These are phyloP conservation scores for Neoniphon sammara DNA, from an alignment of 2,797 vertebrate species.

Conservation along the genomic window DNA sequence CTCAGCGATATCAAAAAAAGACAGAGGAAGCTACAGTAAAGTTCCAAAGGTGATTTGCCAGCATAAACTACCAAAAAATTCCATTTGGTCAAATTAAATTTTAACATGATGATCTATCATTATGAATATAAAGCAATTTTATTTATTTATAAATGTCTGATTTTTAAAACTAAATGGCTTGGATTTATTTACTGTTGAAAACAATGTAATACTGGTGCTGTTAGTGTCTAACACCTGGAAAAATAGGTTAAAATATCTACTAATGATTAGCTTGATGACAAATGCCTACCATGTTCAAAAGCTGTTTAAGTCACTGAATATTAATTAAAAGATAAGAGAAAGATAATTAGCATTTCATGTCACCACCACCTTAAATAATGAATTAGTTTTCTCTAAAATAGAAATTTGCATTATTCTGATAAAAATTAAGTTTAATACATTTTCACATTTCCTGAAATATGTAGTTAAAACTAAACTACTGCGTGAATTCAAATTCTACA, in stretches of 20 bases:
- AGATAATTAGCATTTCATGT: conserved; percentile 1
- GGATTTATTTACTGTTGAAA: not conserved
- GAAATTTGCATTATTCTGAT: conserved; percentile 3
- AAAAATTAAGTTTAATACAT: conserved; percentile 14
- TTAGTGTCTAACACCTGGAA: conserved; percentile 1
- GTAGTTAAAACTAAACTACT: conserved; percentile 18
- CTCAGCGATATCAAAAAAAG: not conserved
- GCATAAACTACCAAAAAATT: not conserved
- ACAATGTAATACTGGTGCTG: not conserved
- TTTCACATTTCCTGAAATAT: conserved; percentile 41
- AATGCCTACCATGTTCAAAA: conserved; percentile 4
- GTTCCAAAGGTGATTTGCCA: conserved; percentile 43
- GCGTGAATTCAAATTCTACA: not conserved
- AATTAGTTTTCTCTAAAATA: conserved; percentile 22
- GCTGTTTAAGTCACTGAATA: not conserved
- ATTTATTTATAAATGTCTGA: not conserved
- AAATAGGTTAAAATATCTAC: conserved; percentile 2
- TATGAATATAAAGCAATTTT: conserved; percentile 11
- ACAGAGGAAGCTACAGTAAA: conserved; percentile 11
- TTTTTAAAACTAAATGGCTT: not conserved
- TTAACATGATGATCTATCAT: conserved; percentile 3
- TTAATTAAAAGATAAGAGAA: conserved; percentile 1
- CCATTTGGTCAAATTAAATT: conserved; percentile 1
- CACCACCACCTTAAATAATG: conserved; percentile 22
- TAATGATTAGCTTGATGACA: not conserved